Evolutionary conservation across 2,888 invertebrate genomes (phyloP).

Genomic region (Neocrepidodera transversa): DNA sequence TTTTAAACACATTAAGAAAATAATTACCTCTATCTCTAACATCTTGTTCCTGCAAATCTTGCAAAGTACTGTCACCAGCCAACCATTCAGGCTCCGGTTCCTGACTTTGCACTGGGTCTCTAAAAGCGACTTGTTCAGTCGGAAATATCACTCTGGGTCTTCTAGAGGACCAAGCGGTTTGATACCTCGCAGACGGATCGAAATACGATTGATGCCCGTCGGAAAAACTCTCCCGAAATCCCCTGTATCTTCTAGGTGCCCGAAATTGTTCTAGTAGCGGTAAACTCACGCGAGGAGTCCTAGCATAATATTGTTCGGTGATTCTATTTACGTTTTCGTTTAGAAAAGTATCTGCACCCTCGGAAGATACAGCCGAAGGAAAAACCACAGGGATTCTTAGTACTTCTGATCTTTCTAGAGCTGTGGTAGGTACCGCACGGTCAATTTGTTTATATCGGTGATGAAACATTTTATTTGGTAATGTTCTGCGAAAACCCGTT

Average conservation of each 20-base stretch:
- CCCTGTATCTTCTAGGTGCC: conserved; percentile 44
- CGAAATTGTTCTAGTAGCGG: conserved; percentile 45
- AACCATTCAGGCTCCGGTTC: conserved; percentile 55
- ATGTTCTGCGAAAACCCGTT: conserved; percentile 45
- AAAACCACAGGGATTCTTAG: conserved; percentile 35
- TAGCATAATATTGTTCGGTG: conserved; percentile 28
- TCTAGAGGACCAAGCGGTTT: conserved; percentile 51
- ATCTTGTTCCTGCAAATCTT: conserved; percentile 64
- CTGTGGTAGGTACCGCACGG: not conserved
- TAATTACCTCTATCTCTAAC: conserved; percentile 74
- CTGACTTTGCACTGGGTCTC: conserved; percentile 48
- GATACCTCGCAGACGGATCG: conserved; percentile 49
- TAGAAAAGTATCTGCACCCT: conserved; percentile 1
- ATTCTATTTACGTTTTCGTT: conserved; percentile 18
- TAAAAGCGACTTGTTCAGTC: conserved; percentile 58
- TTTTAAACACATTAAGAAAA: too few species aligned
- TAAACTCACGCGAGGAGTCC: conserved; percentile 35
- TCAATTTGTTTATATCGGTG: not conserved
- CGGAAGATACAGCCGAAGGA: conserved; percentile 25
- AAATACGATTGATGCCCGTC: conserved; percentile 48
- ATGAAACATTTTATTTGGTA: not conserved
- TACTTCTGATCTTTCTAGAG: conserved; percentile 29
- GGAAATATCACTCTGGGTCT: conserved; percentile 60
- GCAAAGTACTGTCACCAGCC: conserved; percentile 62
- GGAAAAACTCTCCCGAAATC: conserved; percentile 36